A percentile compares a stretch with the other conserved stretches of the same genome.
Evolutionary conservation across 1,140 invertebrate species (phyloP).

Genomic region (Potamilus streckersoni): DNA sequence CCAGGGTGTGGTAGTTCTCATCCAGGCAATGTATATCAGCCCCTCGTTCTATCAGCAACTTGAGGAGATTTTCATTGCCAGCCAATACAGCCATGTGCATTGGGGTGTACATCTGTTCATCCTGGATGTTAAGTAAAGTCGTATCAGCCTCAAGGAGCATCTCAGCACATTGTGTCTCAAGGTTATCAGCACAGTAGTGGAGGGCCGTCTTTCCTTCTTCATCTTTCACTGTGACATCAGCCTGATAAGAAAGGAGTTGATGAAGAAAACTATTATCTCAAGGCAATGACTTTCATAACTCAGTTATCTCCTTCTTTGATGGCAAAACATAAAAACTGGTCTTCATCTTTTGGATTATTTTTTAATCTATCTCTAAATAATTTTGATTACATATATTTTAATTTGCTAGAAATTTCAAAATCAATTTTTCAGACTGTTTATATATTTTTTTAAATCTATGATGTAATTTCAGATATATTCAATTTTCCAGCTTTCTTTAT

Average conservation of each 20-base stretch:
- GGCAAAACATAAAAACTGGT: too few species aligned
- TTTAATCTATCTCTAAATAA: neutral
- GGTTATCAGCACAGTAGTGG: constrained; percentile 89
- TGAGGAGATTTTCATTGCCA: constrained; percentile 62
- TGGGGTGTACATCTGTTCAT: constrained; percentile 94
- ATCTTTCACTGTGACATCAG: constrained; percentile 42
- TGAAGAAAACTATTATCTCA: neutral
- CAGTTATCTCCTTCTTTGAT: too few species aligned
- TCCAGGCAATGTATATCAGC: constrained; percentile 91
- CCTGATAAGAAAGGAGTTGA: constrained; percentile 33
- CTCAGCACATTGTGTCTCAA: constrained; percentile 71
- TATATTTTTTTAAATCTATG: too few species aligned
- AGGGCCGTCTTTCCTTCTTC: constrained; percentile 81
- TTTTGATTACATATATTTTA: neutral
- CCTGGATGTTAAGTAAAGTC: constrained; percentile 79
- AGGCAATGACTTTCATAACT: too few species aligned
- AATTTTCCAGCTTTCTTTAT: too few species aligned
- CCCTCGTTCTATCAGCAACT: constrained; percentile 64
- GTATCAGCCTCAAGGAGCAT: constrained; percentile 70
- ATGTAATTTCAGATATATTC: too few species aligned
- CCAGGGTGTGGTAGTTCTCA: constrained; percentile 93
- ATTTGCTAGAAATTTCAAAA: neutral
- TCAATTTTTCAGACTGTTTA: neutral
- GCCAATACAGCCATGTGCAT: constrained; percentile 76
- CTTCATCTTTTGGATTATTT: neutral